Conservation (phyloP, 2,888 invertebrate genomes). For the Mythimna loreyi region DNA sequence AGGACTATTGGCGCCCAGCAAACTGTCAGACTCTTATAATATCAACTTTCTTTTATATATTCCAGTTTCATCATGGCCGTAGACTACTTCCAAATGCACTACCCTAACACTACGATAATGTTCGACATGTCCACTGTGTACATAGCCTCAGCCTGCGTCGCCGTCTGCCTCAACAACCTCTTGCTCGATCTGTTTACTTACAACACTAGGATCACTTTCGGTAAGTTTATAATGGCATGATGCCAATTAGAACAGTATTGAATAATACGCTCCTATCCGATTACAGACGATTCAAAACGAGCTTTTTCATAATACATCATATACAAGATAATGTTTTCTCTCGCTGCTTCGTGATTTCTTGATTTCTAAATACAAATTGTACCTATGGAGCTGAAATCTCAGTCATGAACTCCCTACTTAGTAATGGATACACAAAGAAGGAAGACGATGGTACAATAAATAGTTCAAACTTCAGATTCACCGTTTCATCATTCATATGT, state of each 20-base stretch:
- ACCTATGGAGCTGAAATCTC: background rate
- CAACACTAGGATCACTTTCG: constrained; percentile 96
- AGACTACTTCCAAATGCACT: constrained; percentile 97
- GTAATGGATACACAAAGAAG: background rate
- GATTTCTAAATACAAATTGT: constrained; percentile 2
- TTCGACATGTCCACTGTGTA: constrained; percentile 98
- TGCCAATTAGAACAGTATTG: background rate
- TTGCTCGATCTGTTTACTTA: constrained; percentile 95
- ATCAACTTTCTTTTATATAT: constrained; percentile 37
- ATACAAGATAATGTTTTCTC: background rate
- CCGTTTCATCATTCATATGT: no score
- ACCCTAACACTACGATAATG: constrained; percentile 96
- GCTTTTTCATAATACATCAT: background rate
- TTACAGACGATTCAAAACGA: background rate
- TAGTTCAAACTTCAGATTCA: background rate
- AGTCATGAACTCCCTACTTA: background rate
- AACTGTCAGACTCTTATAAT: background rate
- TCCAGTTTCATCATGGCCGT: constrained; percentile 97
- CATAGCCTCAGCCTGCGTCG: constrained; percentile 96
- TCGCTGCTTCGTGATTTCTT: background rate
- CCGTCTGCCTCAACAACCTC: constrained; percentile 96
- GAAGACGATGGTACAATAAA: background rate
- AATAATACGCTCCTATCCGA: background rate
- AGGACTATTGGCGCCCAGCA: background rate
- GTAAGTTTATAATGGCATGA: constrained; percentile 82